These are phyloP conservation scores for Dolichotis patagonum DNA, from an alignment of 2,113 vertebrate genomes.

Conservation along the genomic window DNA sequence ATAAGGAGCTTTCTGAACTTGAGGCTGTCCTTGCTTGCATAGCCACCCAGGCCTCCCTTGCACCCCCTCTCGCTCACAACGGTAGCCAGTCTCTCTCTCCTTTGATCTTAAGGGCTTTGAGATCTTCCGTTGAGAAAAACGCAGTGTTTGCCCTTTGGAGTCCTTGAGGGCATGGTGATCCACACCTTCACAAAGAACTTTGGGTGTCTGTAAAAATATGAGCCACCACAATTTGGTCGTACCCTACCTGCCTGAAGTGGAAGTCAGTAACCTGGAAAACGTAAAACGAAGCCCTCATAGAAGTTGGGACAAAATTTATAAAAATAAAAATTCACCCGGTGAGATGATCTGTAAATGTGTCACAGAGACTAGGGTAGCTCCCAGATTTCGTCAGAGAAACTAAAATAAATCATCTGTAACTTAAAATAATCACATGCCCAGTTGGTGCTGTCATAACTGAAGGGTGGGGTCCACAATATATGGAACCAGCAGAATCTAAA, in stretches of 20 bases:
- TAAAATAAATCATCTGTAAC: conserved; percentile 59
- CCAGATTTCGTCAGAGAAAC: conserved; percentile 62
- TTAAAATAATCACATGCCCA: conserved; percentile 47
- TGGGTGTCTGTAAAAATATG: conserved; percentile 34
- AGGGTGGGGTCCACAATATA: conserved; percentile 65
- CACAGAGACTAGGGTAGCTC: conserved; percentile 49
- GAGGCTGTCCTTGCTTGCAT: neutral
- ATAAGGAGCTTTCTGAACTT: neutral
- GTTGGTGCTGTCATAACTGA: conserved; percentile 74
- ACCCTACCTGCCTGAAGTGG: conserved; percentile 36
- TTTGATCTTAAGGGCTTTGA: conserved; percentile 37
- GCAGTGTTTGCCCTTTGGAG: neutral
- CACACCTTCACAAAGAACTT: conserved; percentile 35
- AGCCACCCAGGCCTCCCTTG: conserved; percentile 15
- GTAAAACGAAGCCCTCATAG: conserved; percentile 19
- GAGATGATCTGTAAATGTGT: conserved; percentile 74
- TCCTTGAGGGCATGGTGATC: neutral
- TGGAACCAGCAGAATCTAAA: conserved; percentile 57
- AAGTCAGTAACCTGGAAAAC: conserved; percentile 61
- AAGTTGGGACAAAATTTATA: conserved; percentile 53
- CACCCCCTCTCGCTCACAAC: neutral
- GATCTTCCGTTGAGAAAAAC: neutral
- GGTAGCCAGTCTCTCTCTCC: neutral
- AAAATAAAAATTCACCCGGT: conserved; percentile 60
- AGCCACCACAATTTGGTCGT: neutral